phyloP scores from a whole-genome alignment of 2,113 vertebrate genomes.

The Corythaeola cristata region DNA sequence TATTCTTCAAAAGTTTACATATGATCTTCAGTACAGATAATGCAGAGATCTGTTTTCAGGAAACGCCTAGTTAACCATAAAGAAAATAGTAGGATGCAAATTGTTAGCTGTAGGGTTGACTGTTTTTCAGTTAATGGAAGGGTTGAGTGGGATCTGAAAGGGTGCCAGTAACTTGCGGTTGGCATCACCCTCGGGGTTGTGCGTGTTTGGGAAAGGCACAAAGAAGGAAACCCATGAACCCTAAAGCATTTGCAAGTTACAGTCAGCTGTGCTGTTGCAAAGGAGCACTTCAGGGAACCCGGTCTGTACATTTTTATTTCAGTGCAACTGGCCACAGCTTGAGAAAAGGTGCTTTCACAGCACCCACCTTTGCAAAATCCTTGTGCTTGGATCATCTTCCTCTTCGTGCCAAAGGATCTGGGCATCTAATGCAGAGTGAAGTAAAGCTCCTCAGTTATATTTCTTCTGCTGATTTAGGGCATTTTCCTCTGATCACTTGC shows the following conservation, averaged over 20 bases:
- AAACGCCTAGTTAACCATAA: slow-evolving; percentile 49
- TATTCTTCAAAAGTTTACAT: slow-evolving; percentile 42
- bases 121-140: slow-evolving; percentile 52
- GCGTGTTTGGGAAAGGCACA: background rate
- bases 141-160: slow-evolving; percentile 33
- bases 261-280: background rate
- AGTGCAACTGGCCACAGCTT: background rate
- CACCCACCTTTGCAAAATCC: background rate
- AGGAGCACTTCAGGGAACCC: background rate
- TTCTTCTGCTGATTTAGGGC: background rate
- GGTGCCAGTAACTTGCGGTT: background rate
- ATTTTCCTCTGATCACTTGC: background rate
- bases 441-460: background rate
- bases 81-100: slow-evolving; percentile 61
- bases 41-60: slow-evolving; percentile 37
- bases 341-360: background rate
- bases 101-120: slow-evolving; percentile 7
- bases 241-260: background rate
- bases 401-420: background rate
- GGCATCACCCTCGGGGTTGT: background rate
- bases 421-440: background rate
- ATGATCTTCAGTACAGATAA: slow-evolving; percentile 58
- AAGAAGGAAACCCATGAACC: background rate
- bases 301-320: background rate
- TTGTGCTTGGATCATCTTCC: background rate